Conservation (phyloP, 2,888 invertebrate species). For the Kryphioiulus occultus region DNA sequence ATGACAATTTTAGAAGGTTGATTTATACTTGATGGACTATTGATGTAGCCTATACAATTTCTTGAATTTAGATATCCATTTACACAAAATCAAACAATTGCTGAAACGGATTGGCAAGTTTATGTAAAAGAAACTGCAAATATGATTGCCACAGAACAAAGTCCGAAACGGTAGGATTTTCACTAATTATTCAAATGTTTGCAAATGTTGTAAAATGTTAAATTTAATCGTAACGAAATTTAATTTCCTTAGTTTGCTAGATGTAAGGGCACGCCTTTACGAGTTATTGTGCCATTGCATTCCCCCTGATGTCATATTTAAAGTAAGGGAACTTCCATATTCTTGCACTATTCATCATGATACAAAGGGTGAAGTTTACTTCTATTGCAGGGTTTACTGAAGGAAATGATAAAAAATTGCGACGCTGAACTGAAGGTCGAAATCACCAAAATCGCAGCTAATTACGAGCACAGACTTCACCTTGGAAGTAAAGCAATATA, state of each 20-base stretch:
- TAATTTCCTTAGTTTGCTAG: slow-evolving; percentile 70
- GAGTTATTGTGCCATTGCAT: slow-evolving; percentile 94
- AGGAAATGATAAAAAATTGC: slow-evolving; percentile 85
- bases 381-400: slow-evolving; percentile 71
- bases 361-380: not conserved
- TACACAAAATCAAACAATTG: slow-evolving; percentile 77
- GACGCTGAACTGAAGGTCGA: slow-evolving; percentile 87
- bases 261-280: slow-evolving; percentile 87
- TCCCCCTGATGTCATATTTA: slow-evolving; percentile 90
- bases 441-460: slow-evolving; percentile 84
- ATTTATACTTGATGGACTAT: too few relatives aligned
- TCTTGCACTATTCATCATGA: not conserved
- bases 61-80: slow-evolving; percentile 73
- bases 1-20: too few relatives aligned
- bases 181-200: not conserved
- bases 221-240: not conserved
- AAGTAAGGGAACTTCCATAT: slow-evolving; percentile 63
- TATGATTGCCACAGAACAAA: slow-evolving; percentile 86
- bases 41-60: not conserved
- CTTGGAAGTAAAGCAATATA: slow-evolving; percentile 94
- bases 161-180: slow-evolving; percentile 68
- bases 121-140: slow-evolving; percentile 86
- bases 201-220: too few relatives aligned
- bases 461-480: slow-evolving; percentile 90
- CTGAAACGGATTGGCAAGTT: slow-evolving; percentile 91